These are phyloP conservation scores for Drosophila picticornis DNA, from an alignment of 2,888 invertebrate genomes.

Conservation along the genomic window DNA sequence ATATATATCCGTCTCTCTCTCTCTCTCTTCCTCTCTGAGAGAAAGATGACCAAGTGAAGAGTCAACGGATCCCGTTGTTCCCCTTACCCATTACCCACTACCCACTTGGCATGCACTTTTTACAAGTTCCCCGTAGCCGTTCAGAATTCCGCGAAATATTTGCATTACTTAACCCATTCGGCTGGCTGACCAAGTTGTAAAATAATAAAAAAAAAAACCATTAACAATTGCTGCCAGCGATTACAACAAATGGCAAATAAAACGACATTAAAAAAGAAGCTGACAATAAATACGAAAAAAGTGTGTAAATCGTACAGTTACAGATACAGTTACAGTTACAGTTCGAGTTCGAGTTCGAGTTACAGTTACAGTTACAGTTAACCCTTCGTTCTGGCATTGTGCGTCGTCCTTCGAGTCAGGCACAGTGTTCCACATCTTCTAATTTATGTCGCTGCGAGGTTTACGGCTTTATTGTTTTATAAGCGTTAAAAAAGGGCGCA, in stretches of 20 bases:
- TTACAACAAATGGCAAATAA: constrained; percentile 17
- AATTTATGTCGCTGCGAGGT: constrained; percentile 68
- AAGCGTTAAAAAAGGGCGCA: constrained; percentile 56
- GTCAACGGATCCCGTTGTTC: constrained; percentile 20
- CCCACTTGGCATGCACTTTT: constrained; percentile 28
- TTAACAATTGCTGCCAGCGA: constrained; percentile 29
- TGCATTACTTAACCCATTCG: constrained; percentile 69
- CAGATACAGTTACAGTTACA: constrained; percentile 1
- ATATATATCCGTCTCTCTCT: no score
- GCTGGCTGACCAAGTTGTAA: constrained; percentile 62
- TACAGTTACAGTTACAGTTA: constrained; percentile 40
- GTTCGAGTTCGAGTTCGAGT: constrained; percentile 25
- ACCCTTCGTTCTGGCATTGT: constrained; percentile 61
- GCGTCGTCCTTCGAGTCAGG: constrained; percentile 27
- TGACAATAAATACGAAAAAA: constrained; percentile 36
- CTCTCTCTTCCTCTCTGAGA: neutral
- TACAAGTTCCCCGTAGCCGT: constrained; percentile 61
- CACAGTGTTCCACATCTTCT: constrained; percentile 71
- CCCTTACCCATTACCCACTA: constrained; percentile 15
- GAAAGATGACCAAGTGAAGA: constrained; percentile 1
- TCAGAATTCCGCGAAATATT: constrained; percentile 38
- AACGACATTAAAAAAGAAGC: constrained; percentile 37
- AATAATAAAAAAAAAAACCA: constrained; percentile 18
- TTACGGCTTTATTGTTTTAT: constrained; percentile 79
- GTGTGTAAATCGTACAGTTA: constrained; percentile 46